Base-by-base conservation (phyloP, 2,797 vertebrate genomes). In the Mormyrops boulengeri region DNA sequence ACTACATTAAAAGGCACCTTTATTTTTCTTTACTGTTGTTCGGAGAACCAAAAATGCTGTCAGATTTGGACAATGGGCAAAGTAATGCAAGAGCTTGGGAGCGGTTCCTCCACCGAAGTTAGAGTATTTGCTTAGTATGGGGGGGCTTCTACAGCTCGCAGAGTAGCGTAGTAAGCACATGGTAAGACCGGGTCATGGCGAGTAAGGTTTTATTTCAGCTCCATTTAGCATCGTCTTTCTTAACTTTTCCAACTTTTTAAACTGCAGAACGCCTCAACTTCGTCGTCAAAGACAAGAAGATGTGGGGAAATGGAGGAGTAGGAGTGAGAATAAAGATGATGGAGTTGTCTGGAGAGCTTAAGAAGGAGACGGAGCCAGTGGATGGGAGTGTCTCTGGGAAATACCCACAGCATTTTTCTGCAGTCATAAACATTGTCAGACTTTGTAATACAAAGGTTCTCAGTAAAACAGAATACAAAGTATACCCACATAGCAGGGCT, bases 381-480 rank as follows among this genome's bases (percentile, higher is more conserved):
- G 91, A 93, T 91, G 90, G 90, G 90, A 94, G 93, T 92, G 91
- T 94, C 95, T 95, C 88, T 93, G 91, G 94, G 92, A 93, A 93
- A 94, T 94, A 93, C 93, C 91, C 92, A 92, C 90, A 93, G 89
- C 91, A 94, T 93, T 93, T 94, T 80, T 80, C 94, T 95, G 92
- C 93, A 93, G 95, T 95, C 94, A 92, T 95, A 91, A 90, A 91
- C 94, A 95, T 90, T 93, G 91, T 89, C 91, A 92, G 95, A 95
- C 93, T 95, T 96, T 95, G 91, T 92, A 91, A 93, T 94, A 94
- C 94, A 92, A 96, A 95, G 95, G 92, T 91, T 92, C 93, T 92
- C 90, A 88, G 93, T 94, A 92, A 95, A 92, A 92, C 92, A 92
- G 91, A 94, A 94, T 93, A 95, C 94, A 96, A 95, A 94, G 94